Base-by-base conservation (phyloP, 2,797 vertebrate species). In the Sebastes variabilis region DNA sequence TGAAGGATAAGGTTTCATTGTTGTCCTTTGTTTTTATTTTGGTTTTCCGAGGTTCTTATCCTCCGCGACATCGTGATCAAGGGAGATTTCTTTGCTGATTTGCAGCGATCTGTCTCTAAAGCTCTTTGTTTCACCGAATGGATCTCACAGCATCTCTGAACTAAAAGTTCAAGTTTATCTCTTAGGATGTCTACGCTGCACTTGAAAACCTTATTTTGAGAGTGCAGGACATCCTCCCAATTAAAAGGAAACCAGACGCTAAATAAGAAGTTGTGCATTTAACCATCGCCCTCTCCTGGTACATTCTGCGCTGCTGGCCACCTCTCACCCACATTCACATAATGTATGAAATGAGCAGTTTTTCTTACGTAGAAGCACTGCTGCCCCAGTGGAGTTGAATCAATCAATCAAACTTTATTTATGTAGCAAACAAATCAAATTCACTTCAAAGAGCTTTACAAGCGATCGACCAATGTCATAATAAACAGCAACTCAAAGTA, bases 11-110 rank as follows among this genome's bases (percentile, higher is more conserved):
- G 22, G 86, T 93, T 94, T 93, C 89, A 86, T 93, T 94, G 89
- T 94, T 93, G 77, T 88, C 66, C 83, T 86, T 88, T 92, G 86
- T 92, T 92, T 93, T 90, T 84, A 86, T 91, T 92, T 92, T 79
- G 87, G 75, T 84, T 89, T 89, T 85, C 72, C 16, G 72, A 86
- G 70, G 72, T 81, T 88, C 78, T 42, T 82, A 81, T 82, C 83
- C 70, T 65, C 70, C 11, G 72, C 34, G 34, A 77, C 84, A 72
- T 78, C 52, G 66, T 52, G 52, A 75, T 68, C 49, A 42, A 32
- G 62, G 56, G 71, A 91, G 87, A 93, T 89, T 88, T 80, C 87
- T 81, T 24, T 64, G 76, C 84, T 82, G 83, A 86, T 89, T 79
- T 82, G 71, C 68, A 61, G 75, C 16, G 42, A 84, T 81, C 76